phyloP scores from a whole-genome alignment of 2,797 vertebrate species.

The Typhlichthys subterraneus region DNA sequence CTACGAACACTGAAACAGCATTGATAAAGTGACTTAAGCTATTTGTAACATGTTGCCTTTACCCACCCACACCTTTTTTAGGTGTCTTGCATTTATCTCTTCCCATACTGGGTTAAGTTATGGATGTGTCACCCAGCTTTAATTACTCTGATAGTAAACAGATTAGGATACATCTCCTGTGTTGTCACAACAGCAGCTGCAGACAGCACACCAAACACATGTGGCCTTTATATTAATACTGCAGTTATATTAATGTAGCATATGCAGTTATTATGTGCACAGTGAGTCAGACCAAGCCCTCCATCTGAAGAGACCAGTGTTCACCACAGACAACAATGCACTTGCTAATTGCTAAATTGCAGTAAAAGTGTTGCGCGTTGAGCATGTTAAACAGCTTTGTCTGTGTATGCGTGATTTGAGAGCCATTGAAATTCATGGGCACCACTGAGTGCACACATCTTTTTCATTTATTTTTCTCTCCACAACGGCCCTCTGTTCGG shows the following conservation, averaged over 20 bases:
- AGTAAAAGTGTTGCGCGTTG: conserved; percentile 23
- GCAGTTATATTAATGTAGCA: conserved; percentile 13
- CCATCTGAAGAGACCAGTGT: conserved; percentile 17
- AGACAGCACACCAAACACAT: conserved; percentile 12
- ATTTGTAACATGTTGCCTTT: neutral
- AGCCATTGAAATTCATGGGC: conserved; percentile 26
- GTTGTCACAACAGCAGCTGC: conserved; percentile 5
- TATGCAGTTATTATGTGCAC: conserved; percentile 28
- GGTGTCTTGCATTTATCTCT: no score
- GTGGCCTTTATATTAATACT: neutral
- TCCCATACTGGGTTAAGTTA: no score
- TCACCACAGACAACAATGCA: conserved; percentile 6
- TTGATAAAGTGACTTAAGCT: no score
- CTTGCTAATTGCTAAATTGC: conserved; percentile 27
- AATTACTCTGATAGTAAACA: conserved; percentile 6
- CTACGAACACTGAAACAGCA: no score
- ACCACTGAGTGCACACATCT: conserved; percentile 1
- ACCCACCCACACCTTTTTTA: neutral
- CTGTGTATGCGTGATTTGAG: conserved; percentile 3
- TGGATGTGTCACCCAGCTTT: neutral
- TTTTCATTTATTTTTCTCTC: conserved; percentile 1
- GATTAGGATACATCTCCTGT: neutral
- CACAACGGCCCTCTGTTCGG: conserved; percentile 25
- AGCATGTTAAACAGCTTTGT: conserved; percentile 11
- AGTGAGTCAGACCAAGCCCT: conserved; percentile 16